These are phyloP conservation scores for Progne subis DNA, from an alignment of 2,113 vertebrate species.

Conservation along the genomic window DNA sequence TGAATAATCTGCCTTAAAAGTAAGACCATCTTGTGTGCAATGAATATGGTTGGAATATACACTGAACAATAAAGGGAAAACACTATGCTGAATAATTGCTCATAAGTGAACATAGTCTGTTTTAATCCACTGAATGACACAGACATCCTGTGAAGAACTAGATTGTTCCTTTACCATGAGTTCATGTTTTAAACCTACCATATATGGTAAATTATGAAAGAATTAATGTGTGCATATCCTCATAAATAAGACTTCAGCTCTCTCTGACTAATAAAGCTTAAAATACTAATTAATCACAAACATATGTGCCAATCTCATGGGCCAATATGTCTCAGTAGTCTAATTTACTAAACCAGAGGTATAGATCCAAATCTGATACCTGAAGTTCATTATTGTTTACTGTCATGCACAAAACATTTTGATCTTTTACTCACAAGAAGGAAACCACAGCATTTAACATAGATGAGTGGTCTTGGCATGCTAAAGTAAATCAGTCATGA, in stretches of 20 bases:
- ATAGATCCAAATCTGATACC: background rate
- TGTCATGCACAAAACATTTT: background rate
- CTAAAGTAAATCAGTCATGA: background rate
- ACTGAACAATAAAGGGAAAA: background rate
- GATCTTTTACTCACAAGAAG: background rate
- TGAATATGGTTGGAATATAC: background rate
- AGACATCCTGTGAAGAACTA: background rate
- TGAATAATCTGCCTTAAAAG: background rate
- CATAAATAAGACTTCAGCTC: background rate
- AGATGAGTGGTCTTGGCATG: background rate
- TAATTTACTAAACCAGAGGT: background rate
- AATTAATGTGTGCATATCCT: background rate
- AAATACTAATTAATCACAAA: background rate
- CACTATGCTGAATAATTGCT: background rate
- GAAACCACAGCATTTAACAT: background rate
- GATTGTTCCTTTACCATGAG: background rate
- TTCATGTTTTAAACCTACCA: background rate
- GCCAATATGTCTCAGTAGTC: background rate
- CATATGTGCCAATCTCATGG: background rate
- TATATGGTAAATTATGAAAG: background rate
- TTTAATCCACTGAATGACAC: background rate
- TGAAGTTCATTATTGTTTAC: slow-evolving; percentile 3
- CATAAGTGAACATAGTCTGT: background rate
- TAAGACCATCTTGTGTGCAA: background rate
- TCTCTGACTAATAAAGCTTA: background rate